Evolutionary conservation across 2,797 vertebrate genomes (phyloP).

Genomic region (Dermochelys coriacea): DNA sequence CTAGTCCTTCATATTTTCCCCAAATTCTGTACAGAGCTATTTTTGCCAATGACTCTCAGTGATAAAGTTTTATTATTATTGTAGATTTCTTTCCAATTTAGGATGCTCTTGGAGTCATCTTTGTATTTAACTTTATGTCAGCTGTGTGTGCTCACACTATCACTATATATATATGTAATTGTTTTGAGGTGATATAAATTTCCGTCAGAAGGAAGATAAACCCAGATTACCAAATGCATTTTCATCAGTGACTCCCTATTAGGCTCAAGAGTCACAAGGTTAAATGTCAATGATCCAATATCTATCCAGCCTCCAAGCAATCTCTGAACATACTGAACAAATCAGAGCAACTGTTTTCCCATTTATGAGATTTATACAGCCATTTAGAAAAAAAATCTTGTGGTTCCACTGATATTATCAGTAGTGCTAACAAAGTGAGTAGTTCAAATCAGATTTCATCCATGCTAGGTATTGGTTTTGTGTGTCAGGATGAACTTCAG

Average conservation of each 20-base stretch:
- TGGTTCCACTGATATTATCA: slow-evolving; percentile 76
- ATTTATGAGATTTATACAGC: slow-evolving; percentile 80
- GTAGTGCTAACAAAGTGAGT: slow-evolving; percentile 59
- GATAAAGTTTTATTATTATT: slow-evolving; percentile 36
- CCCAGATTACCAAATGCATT: slow-evolving; percentile 48
- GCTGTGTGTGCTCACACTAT: not conserved
- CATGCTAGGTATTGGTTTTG: slow-evolving; percentile 57
- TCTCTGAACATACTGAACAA: slow-evolving; percentile 59
- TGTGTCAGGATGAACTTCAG: slow-evolving; percentile 71
- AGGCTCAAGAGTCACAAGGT: slow-evolving; percentile 60
- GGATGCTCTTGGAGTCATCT: slow-evolving; percentile 22
- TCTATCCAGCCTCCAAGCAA: slow-evolving; percentile 46
- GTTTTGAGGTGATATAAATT: slow-evolving; percentile 41
- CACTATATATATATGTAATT: slow-evolving; percentile 15
- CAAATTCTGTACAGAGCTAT: not conserved
- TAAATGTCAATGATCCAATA: slow-evolving; percentile 73
- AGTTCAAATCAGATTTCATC: slow-evolving; percentile 71
- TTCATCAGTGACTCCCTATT: slow-evolving; percentile 55
- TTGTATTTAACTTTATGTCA: slow-evolving; percentile 14
- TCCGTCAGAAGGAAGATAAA: slow-evolving; percentile 59
- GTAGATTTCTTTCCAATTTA: slow-evolving; percentile 37
- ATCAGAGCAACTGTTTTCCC: slow-evolving; percentile 64
- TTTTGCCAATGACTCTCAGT: slow-evolving; percentile 29
- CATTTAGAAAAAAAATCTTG: slow-evolving; percentile 75
- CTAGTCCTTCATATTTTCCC: slow-evolving; percentile 21